These are phyloP conservation scores for Cotesia glomerata DNA, from an alignment of 1,140 invertebrate genomes.

Conservation along the genomic window DNA sequence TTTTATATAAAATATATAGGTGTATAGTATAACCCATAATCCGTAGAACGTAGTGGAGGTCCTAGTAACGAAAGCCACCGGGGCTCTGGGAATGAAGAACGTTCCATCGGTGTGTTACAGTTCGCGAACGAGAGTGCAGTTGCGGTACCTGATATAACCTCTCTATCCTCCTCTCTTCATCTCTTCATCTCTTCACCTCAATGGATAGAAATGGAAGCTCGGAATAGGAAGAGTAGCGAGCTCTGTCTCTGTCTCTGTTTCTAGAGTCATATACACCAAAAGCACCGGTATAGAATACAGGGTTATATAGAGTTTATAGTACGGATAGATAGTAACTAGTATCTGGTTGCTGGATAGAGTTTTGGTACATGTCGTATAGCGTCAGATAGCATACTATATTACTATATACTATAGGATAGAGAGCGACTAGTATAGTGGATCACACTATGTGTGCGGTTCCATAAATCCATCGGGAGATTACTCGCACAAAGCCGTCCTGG, in stretches of 20 bases:
- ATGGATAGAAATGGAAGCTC: no score
- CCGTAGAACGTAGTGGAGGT: conserved; percentile 32
- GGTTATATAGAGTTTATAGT: neutral
- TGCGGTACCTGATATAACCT: conserved; percentile 2
- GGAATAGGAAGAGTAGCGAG: no score
- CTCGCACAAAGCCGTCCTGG: conserved; percentile 53
- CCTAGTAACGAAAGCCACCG: conserved; percentile 35
- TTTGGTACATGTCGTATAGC: conserved; percentile 55
- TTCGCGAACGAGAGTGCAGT: conserved; percentile 28
- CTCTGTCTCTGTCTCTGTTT: neutral
- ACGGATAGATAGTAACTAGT: neutral
- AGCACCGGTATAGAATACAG: neutral
- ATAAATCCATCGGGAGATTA: conserved; percentile 58
- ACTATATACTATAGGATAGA: no score
- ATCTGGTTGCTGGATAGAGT: conserved; percentile 38
- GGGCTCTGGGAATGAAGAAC: conserved; percentile 29
- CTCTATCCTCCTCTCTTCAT: no score
- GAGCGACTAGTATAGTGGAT: neutral
- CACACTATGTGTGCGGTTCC: conserved; percentile 51
- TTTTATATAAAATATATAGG: no score
- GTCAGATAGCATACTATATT: conserved; percentile 35
- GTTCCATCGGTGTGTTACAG: conserved; percentile 33
- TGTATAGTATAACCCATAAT: conserved; percentile 17
- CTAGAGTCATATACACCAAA: neutral
- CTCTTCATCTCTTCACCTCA: no score